These are phyloP conservation scores for Diaprepes abbreviatus DNA, from an alignment of 2,888 invertebrate species.

Conservation along the genomic window DNA sequence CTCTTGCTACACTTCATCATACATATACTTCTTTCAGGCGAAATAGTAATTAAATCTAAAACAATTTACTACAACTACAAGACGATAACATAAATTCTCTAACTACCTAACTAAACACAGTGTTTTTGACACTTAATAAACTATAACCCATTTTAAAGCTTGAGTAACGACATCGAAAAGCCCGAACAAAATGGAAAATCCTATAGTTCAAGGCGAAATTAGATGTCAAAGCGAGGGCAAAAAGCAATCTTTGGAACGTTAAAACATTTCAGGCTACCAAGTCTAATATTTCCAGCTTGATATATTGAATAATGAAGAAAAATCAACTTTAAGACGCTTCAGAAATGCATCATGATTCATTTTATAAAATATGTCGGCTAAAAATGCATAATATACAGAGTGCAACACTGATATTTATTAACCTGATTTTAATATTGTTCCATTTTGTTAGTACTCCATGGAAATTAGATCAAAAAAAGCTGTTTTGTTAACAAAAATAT, in stretches of 20 bases:
- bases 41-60: background rate
- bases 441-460: no score
- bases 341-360: no score
- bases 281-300: constrained; percentile 2
- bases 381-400: no score
- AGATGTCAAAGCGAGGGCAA: constrained; percentile 33
- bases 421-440: no score
- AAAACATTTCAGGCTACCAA: constrained; percentile 2
- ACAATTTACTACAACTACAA: background rate
- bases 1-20: background rate
- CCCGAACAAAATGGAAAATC: constrained; percentile 22
- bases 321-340: constrained; percentile 1
- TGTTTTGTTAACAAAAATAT: no score
- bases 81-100: background rate
- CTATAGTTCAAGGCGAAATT: constrained; percentile 43
- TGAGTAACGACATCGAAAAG: constrained; percentile 8
- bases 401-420: no score
- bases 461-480: no score
- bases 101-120: constrained; percentile 10
- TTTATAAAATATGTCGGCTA: no score
- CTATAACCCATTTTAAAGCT: constrained; percentile 17
- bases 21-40: background rate
- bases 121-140: constrained; percentile 22
- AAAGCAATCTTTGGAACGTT: constrained; percentile 43
- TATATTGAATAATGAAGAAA: constrained; percentile 3